Percentiles rank a stretch among this genome's conserved stretches.
These are phyloP conservation scores for Anadara kagoshimensis DNA, from an alignment of 1,140 invertebrate genomes.

Conservation along the genomic window DNA sequence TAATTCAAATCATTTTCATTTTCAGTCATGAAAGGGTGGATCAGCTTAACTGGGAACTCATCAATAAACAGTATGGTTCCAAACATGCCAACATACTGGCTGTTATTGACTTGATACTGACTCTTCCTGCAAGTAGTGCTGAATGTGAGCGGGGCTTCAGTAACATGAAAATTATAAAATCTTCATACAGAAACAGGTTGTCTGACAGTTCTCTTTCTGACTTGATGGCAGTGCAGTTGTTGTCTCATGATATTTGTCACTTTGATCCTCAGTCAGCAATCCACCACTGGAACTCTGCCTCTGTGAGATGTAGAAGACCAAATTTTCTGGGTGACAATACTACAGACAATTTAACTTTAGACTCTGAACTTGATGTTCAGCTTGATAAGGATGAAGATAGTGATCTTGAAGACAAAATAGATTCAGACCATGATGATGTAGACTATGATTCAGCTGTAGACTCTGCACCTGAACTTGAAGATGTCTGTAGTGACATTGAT, in stretches of 20 bases:
- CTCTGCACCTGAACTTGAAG: too few species aligned
- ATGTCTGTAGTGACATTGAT: too few species aligned
- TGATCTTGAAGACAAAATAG: too few species aligned
- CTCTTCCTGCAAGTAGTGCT: constrained; percentile 6
- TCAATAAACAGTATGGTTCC: constrained; percentile 11
- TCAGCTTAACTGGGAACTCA: constrained; percentile 9
- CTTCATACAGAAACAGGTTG: constrained; percentile 7
- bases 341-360: too few species aligned
- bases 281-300: not conserved
- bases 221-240: constrained; percentile 3
- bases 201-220: not conserved
- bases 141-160: constrained; percentile 15
- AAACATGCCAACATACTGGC: constrained; percentile 18
- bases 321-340: too few species aligned
- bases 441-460: too few species aligned
- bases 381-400: too few species aligned
- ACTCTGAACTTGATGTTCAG: too few species aligned
- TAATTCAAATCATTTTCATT: constrained; percentile 2
- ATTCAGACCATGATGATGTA: too few species aligned
- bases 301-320: not conserved
- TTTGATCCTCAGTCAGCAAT: not conserved
- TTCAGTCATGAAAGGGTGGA: constrained; percentile 21
- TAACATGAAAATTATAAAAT: constrained; percentile 20
- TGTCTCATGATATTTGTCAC: not conserved
- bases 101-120: constrained; percentile 9